Evolutionary conservation across 2,888 invertebrate species (phyloP), one percentile per base, ranked within the genome.

Genomic region (Acleris holmiana): DNA sequence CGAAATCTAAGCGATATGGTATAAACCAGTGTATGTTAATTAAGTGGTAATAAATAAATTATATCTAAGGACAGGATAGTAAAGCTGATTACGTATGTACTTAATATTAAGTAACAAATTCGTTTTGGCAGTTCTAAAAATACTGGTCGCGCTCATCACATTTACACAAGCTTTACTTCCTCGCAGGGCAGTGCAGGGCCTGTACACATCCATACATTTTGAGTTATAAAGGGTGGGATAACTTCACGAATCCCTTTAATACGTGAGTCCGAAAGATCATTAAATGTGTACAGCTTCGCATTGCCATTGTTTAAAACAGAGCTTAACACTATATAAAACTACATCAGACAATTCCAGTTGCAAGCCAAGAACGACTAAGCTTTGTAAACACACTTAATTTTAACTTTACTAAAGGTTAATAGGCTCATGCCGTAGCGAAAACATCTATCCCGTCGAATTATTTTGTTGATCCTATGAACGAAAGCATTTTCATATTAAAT

Each of bases 121-220:
- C 76, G 79, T 82, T 90, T 91, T 90, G 91, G 89, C 89, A 88
- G 86, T 88, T 85, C 73, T 71, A 68, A 89, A 35, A 65, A 90
- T 89, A 91, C 88, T 89, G 88, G 79, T 88, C 79, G 84, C 89
- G 84, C 82, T 84, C 72, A 73, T 79, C 87, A 90, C 90, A 85
- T 80, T 77, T 76, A 91, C 91, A 90, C 80, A 90, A 91, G 90
- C 90, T 71, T 78, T 77, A 62, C 46, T 21, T 58, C 53, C 53
- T 58, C 46, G 51, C 47, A 53, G 35, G 13, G 25, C 13, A 29
- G 6, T 35, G 50, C 44, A 40, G 41, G 54, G 41, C 44, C 53
- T 53, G 51, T 18, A 58, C 58, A 64, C 19, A 17, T 35, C 6
- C 17, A 2, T 17, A 44, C 2, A 10, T 23, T 59, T 17, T 17